phyloP scores from a whole-genome alignment of 2,113 vertebrate species.

The Toxotes chatareus region DNA sequence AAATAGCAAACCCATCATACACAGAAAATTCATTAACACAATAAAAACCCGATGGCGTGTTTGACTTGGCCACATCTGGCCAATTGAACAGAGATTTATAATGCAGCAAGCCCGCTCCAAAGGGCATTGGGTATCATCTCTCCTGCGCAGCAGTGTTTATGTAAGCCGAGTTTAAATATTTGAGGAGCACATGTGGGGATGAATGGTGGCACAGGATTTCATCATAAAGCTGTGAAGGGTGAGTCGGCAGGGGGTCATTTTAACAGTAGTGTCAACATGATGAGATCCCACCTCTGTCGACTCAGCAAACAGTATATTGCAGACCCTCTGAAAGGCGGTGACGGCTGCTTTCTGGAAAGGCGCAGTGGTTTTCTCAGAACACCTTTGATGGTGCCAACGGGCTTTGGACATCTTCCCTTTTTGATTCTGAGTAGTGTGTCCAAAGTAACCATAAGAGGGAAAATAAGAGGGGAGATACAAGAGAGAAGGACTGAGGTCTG shows the following conservation, averaged over 20 bases:
- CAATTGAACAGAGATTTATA: conserved; percentile 76
- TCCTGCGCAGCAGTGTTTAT: conserved; percentile 72
- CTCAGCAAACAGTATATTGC: conserved; percentile 82
- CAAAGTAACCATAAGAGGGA: conserved; percentile 46
- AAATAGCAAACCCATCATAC: conserved; percentile 39
- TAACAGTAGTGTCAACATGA: conserved; percentile 83
- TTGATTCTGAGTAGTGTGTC: conserved; percentile 24
- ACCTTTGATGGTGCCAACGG: conserved; percentile 60
- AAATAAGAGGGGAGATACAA: conserved; percentile 30
- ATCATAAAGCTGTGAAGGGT: conserved; percentile 82
- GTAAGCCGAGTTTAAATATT: conserved; percentile 83
- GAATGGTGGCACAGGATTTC: conserved; percentile 81
- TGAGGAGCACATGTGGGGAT: conserved; percentile 83
- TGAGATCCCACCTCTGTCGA: conserved; percentile 67
- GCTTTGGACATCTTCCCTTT: conserved; percentile 49
- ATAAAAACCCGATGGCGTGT: conserved; percentile 61
- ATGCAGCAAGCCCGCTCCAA: conserved; percentile 55
- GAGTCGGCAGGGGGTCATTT: conserved; percentile 80
- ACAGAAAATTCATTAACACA: conserved; percentile 67
- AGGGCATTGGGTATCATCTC: conserved; percentile 59
- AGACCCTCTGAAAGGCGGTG: conserved; percentile 57
- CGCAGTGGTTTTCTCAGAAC: conserved; percentile 77
- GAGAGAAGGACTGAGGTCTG: conserved; percentile 13
- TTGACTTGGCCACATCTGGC: conserved; percentile 72
- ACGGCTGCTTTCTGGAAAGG: conserved; percentile 72